These are phyloP conservation scores for Cebus imitator DNA, from an alignment of 2,113 vertebrate genomes.

Conservation along the genomic window DNA sequence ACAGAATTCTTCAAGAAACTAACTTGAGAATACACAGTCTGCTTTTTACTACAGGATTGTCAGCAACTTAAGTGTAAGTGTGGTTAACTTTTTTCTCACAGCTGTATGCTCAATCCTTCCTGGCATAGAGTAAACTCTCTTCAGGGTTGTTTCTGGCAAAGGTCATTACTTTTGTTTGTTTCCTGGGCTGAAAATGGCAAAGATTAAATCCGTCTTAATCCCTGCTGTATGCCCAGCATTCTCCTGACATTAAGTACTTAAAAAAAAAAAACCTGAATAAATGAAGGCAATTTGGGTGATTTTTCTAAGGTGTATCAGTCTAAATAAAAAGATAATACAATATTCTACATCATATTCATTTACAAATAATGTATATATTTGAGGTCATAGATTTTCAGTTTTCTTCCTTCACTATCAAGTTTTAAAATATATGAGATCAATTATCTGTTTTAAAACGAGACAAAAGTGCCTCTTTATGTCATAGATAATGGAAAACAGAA, in stretches of 20 bases:
- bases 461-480: neutral
- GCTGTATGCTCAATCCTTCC: neutral
- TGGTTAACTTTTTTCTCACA: neutral
- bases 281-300: neutral
- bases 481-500: neutral
- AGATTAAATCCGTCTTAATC: neutral
- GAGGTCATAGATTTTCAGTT: neutral
- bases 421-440: neutral
- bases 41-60: neutral
- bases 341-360: neutral
- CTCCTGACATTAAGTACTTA: neutral
- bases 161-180: neutral
- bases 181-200: neutral
- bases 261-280: neutral
- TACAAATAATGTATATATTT: neutral
- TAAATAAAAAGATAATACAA: conserved; percentile 10
- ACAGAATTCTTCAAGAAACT: neutral
- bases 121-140: neutral
- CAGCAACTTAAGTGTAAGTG: neutral
- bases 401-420: neutral
- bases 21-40: neutral
- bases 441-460: neutral
- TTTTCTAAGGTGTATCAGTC: neutral
- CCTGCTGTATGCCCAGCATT: neutral
- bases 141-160: conserved; percentile 1